phyloP scores from a whole-genome alignment of 2,113 vertebrate genomes.

The Elgaria multicarinata region DNA sequence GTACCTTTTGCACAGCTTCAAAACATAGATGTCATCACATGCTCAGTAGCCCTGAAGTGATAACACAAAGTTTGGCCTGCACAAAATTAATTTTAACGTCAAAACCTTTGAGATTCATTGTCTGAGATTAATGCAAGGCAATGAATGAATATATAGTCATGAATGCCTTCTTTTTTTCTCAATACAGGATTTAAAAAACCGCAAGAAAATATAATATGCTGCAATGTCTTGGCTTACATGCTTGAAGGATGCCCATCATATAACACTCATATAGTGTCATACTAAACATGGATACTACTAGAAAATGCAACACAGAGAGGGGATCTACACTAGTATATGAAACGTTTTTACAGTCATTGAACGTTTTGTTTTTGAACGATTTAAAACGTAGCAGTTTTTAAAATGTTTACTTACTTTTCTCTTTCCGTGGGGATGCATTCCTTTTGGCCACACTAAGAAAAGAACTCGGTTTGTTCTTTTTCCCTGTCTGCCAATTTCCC shows the following conservation, averaged over 20 bases:
- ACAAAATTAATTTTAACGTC: neutral
- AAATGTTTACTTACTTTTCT: no score
- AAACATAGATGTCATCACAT: neutral
- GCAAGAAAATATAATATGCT: neutral
- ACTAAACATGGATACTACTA: neutral
- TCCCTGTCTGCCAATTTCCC: no score
- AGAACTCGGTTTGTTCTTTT: no score
- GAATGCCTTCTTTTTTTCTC: neutral
- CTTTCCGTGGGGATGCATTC: no score
- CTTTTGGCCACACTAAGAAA: no score
- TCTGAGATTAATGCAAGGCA: neutral
- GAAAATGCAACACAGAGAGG: neutral
- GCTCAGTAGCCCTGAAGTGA: fast-evolving
- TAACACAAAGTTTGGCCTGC: neutral
- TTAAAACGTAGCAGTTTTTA: no score
- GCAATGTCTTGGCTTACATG: neutral
- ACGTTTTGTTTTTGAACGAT: no score
- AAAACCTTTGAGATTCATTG: neutral
- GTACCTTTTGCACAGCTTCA: neutral
- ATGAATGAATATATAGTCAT: neutral
- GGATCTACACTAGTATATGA: no score
- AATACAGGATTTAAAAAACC: neutral
- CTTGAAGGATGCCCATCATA: neutral
- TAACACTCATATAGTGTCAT: neutral
- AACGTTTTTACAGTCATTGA: no score